Base-by-base conservation (phyloP, 2,113 vertebrate genomes). In the Xiphorhynchus elegans region DNA sequence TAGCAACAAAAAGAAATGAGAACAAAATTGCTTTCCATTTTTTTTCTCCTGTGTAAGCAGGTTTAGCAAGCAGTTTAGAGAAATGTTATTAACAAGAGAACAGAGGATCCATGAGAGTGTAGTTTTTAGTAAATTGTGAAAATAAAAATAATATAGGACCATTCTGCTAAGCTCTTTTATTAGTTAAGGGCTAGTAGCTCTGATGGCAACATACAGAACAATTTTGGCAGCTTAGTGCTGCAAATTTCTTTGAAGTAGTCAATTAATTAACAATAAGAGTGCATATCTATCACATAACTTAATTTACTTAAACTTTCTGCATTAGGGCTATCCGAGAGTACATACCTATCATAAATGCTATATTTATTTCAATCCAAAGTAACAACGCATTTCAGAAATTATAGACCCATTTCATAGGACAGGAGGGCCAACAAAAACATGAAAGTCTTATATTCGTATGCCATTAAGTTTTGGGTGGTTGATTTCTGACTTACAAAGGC, bases 181-280 rank as follows among this genome's bases (percentile, higher is more conserved):
- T 92, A 96, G 82, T 88, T 76, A 96, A 86, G 94, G 83, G 35
- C 83, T 73, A 92, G 74, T 68, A 96, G 74, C 85, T 94, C 63
- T 83, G 21, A 92, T 62, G 87, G 47, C 16, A 72, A 72, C 28
- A 55, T 46, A 55, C 19, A 85, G 56, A 78, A 86, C 9, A 72
- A 55, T 55, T 91, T 40, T 73, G 68, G 46, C 37, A 85, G 67
- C 40, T 63, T 56, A 68, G 17, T 44, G 21, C 55, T 87, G 26
- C 28, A 74, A 92, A 92, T 92, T 67, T 46, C 67, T 55, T 15
- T 47, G 39, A 73, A 77, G 25, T 58, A 94, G 58, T 68, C 13
- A 31, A 74, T 72, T 84, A 95, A 82, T 84, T 84, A 75, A 80
- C 59, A 68, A 33, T 29, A 82, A 68, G 49, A 40, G 24, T 81